Evolutionary conservation across 2,113 vertebrate genomes (phyloP).

Genomic region (Oreochromis tanganicae): DNA sequence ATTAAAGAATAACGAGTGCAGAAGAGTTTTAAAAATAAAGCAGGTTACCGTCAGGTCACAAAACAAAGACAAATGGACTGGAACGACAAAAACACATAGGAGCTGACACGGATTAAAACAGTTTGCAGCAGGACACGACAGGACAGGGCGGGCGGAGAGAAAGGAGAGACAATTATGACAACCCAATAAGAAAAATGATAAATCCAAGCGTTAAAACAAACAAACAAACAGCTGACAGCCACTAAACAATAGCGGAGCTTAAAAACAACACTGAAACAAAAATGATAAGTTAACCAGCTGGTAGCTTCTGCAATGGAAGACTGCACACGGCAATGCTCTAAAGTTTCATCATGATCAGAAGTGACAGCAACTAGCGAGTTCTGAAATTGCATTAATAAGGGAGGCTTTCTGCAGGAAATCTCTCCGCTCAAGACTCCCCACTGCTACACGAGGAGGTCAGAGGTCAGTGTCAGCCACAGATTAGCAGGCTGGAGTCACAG

Average conservation of each 20-base stretch:
- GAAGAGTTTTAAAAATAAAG: not conserved
- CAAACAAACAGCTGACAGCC: not conserved
- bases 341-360: not conserved
- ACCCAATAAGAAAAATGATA: not conserved
- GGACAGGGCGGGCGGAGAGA: not conserved
- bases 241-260: not conserved
- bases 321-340: not conserved
- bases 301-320: not conserved
- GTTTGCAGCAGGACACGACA: conserved; percentile 6
- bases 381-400: not conserved
- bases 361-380: not conserved
- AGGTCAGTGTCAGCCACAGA: not conserved
- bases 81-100: conserved; percentile 4
- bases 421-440: not conserved
- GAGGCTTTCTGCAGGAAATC: not conserved
- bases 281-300: not conserved
- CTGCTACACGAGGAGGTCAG: not conserved
- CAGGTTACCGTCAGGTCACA: not conserved
- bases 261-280: not conserved
- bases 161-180: not conserved
- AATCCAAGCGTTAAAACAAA: not conserved
- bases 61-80: not conserved
- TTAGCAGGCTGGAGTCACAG: not conserved
- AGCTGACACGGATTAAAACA: not conserved
- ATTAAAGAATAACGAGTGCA: conserved; percentile 23